Evolutionary conservation across 2,888 invertebrate species (phyloP), one percentile per base, ranked within the genome.

Genomic region (Lithophane leautieri): DNA sequence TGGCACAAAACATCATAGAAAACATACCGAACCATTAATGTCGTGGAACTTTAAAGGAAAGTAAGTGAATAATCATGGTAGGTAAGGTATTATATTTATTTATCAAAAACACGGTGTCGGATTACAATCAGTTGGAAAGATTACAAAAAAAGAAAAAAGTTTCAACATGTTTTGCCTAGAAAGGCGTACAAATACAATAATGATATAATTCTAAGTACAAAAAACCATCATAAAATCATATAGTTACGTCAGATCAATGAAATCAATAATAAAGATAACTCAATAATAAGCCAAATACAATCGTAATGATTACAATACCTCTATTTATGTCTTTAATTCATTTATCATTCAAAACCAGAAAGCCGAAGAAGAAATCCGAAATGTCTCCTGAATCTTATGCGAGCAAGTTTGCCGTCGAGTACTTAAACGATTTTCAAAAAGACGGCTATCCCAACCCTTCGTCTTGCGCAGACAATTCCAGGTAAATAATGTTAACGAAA

Each of bases 31-130:
- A 50, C 88, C 91, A 89, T 93, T 92, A 86, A 95, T 95, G 94
- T 95, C 95, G 88, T 94, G 94, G 93, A 93, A 92, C 82, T 90
- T 90, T 67, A 95, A 92, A 90, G 94, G 92, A 79, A 94, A 94
- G 96, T 96, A 88, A 92, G 95, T 81, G 62, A 47, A 63, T n/a
- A 40, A 47, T 68, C 47, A 47, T 77, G 12, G 28, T 25, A 50
- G 16, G 28, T 58, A n/a, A n/a, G n/a, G n/a, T n/a, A n/a, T n/a
- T n/a, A n/a, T n/a, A n/a, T n/a, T n/a, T n/a, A n/a, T n/a, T n/a
- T n/a, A n/a, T n/a, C n/a, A n/a, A n/a, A n/a, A n/a, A n/a, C n/a
- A n/a, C n/a, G n/a, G n/a, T n/a, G n/a, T n/a, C n/a, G n/a, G n/a
- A n/a, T n/a, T n/a, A n/a, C n/a, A n/a, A n/a, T n/a, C n/a, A n/a